Base-by-base conservation (phyloP, 37 sponge, comb jelly and placozoan species). In the Halisarca cf. caerulea region DNA sequence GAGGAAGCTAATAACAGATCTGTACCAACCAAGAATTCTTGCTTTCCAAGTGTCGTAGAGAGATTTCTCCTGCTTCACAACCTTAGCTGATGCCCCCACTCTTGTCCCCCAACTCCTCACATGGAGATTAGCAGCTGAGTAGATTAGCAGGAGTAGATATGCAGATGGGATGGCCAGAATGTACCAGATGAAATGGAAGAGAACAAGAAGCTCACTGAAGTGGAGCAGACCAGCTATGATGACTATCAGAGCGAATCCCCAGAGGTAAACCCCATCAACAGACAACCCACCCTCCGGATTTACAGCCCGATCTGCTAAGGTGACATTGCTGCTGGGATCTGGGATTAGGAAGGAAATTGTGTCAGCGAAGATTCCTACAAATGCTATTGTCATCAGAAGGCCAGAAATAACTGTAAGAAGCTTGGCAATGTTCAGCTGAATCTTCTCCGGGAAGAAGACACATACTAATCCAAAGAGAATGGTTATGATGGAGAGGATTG, bases 51-150 rank as follows among this genome's bases (percentile, higher is more conserved):
- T 43, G 43, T 74, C 45, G 45, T 40, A 38, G 21, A 41, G 36
- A n/a, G 77, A 7, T 21, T 23, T 2, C n/a, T 74, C 24, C 45
- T n/a, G 30, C 15, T 40, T 40, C 2, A 44, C 45, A n/a, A 24
- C 25, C 42, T 15, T 40, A 9, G 42, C 42, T 0, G 77, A 23
- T 21, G 77, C 77, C 36, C 77, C 77, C 44, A 74, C 96, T 42
- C 96, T 69, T 1, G 96, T 96, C 2, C 96, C 96, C 96, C 96
- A 96, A 55, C 92, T 91, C 80, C 86, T 81, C 44, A 59, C 62
- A 75, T 90, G 70, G 11, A 96, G 86, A 43, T 96, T 96, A 42
- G 91, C 94, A 42, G 90, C 83, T 1, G 96, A 96, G 82, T 96
- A 96, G 78, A 96, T 86, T 6, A 96, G 78, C 45, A 96, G 81